Conservation (phyloP, 2,888 invertebrate species). For the Ceraclea dissimilis region DNA sequence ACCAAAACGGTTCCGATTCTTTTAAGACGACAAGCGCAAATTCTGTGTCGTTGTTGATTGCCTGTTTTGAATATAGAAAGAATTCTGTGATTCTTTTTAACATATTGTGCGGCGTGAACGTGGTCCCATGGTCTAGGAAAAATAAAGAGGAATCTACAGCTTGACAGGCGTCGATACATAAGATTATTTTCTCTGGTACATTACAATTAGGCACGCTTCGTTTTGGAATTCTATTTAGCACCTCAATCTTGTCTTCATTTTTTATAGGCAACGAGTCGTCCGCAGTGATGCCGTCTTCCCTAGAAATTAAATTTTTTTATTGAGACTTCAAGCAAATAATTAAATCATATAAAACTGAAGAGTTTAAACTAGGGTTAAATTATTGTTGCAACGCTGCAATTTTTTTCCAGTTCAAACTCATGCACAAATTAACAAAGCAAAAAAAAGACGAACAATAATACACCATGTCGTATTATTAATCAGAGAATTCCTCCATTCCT, state of each 20-base stretch:
- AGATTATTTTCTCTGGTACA: conserved; percentile 54
- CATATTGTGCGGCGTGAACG: conserved; percentile 52
- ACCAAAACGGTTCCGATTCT: conserved; percentile 45
- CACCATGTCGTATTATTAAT: no score
- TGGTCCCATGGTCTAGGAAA: conserved; percentile 46
- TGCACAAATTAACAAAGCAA: no score
- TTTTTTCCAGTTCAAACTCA: no score
- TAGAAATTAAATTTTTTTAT: no score
- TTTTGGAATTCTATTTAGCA: conserved; percentile 31
- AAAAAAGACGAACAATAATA: no score
- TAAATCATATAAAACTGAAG: no score
- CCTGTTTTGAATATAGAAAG: conserved; percentile 54
- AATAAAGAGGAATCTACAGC: conserved; percentile 50
- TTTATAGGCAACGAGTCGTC: conserved; percentile 4
- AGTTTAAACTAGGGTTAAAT: no score
- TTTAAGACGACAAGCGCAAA: conserved; percentile 55
- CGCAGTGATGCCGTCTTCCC: conserved; percentile 12
- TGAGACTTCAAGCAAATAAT: no score
- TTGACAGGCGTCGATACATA: conserved; percentile 55
- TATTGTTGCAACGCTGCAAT: no score
- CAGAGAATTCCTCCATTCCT: no score
- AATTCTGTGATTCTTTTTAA: conserved; percentile 55
- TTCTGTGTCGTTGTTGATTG: conserved; percentile 53
- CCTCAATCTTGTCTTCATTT: conserved; percentile 13
- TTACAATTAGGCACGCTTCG: conserved; percentile 46